Evolutionary conservation across 1,140 invertebrate genomes (phyloP).

Genomic region (Uloborus diversus): DNA sequence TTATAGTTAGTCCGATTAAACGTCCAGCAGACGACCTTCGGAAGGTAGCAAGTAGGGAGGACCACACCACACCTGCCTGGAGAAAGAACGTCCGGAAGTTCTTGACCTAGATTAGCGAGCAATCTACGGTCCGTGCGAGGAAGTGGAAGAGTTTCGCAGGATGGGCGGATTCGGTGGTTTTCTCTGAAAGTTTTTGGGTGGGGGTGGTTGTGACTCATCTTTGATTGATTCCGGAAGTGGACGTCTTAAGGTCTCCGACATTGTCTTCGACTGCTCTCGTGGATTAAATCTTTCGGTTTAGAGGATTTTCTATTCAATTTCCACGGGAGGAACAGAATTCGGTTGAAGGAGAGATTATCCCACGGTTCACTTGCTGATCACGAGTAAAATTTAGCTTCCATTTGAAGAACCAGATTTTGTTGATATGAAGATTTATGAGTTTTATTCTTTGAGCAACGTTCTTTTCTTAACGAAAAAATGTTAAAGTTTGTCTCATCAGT

Average conservation of each 20-base stretch:
- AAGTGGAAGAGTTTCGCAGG: neutral
- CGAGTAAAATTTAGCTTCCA: too few species aligned
- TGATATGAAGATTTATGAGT: too few species aligned
- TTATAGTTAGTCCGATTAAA: slow-evolving; percentile 15
- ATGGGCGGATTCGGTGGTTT: neutral
- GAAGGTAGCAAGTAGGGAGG: neutral
- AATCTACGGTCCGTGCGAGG: neutral
- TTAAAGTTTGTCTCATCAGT: too few species aligned
- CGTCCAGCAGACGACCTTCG: slow-evolving; percentile 4
- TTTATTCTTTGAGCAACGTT: too few species aligned
- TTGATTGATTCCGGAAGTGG: neutral
- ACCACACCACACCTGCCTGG: neutral
- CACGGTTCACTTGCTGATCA: too few species aligned
- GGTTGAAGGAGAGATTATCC: too few species aligned
- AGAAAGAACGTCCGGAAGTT: slow-evolving; percentile 19
- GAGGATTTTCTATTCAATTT: neutral
- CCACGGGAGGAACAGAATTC: neutral
- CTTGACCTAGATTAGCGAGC: slow-evolving; percentile 30
- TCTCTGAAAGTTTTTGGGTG: neutral
- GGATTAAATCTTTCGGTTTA: neutral
- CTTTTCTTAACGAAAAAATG: too few species aligned
- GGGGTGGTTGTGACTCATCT: neutral
- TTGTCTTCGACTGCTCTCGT: neutral
- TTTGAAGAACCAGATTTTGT: too few species aligned
- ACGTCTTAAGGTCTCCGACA: neutral